A percentile compares a stretch with the other conserved stretches of the same genome.
Evolutionary conservation across 2,888 invertebrate genomes (phyloP).

Genomic region (Rhagonycha lutea): DNA sequence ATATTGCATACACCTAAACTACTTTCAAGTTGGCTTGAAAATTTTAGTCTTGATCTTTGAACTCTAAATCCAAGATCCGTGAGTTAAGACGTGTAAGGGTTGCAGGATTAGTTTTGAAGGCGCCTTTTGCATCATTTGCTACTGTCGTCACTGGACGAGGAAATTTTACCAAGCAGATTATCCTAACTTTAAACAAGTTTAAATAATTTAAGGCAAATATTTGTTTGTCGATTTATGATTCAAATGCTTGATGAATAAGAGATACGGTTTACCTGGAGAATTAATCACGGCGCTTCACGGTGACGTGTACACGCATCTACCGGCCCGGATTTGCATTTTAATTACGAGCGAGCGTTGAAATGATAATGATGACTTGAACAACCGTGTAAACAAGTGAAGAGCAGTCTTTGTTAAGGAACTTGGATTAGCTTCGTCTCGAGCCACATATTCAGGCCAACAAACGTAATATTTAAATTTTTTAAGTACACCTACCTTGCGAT

Average conservation of each 20-base stretch:
- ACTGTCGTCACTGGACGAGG: conserved; percentile 27
- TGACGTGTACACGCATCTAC: conserved; percentile 59
- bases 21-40: conserved; percentile 46
- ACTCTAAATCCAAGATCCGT: conserved; percentile 34
- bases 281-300: conserved; percentile 56
- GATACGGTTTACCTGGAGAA: conserved; percentile 55
- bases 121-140: conserved; percentile 40
- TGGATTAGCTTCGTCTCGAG: conserved; percentile 25
- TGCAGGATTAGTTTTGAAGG: conserved; percentile 36
- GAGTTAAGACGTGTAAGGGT: conserved; percentile 33
- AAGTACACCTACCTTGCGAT: conserved; percentile 72
- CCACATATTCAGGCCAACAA: neutral
- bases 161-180: conserved; percentile 27
- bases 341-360: conserved; percentile 66
- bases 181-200: neutral
- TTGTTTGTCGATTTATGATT: conserved; percentile 47
- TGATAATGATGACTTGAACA: conserved; percentile 62
- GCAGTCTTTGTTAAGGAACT: conserved; percentile 34
- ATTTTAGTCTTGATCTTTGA: conserved; percentile 41
- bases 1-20: conserved; percentile 50
- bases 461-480: neutral
- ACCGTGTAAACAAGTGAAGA: conserved; percentile 53
- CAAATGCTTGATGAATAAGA: conserved; percentile 40
- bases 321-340: conserved; percentile 64
- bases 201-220: conserved; percentile 21